Evolutionary conservation across 1,140 invertebrate species (phyloP).

Genomic region (Apis dorsata): DNA sequence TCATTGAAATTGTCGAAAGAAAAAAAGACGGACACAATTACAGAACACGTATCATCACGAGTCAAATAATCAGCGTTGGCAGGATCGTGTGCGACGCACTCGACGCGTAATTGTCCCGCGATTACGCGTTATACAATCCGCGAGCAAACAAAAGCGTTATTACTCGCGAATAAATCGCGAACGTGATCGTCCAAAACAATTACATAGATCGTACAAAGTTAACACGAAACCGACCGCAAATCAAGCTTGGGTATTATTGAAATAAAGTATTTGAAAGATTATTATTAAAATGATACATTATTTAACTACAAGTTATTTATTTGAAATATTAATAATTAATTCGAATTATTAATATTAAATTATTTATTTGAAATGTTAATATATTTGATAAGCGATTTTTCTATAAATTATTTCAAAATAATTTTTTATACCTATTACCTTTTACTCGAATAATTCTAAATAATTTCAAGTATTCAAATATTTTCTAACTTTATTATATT

Average conservation of each 20-base stretch:
- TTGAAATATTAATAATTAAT: too few species aligned
- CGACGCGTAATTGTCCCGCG: constrained; percentile 20
- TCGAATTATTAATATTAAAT: too few species aligned
- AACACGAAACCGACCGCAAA: neutral
- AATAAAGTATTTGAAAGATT: too few species aligned
- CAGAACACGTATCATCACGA: neutral
- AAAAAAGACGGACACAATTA: constrained; percentile 10
- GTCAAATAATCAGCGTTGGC: constrained; percentile 5
- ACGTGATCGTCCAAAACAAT: constrained; percentile 3
- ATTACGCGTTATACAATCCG: constrained; percentile 23
- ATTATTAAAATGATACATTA: too few species aligned
- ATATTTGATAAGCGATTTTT: too few species aligned
- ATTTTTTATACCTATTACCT: too few species aligned
- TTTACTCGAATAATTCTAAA: too few species aligned
- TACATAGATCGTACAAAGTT: neutral
- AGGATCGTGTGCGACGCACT: neutral
- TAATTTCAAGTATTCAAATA: too few species aligned
- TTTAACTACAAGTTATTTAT: too few species aligned
- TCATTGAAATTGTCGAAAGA: neutral
- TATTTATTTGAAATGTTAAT: too few species aligned
- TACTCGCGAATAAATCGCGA: neutral
- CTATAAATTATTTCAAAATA: too few species aligned
- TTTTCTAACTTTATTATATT: too few species aligned
- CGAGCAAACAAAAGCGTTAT: constrained; percentile 21
- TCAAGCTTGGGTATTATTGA: neutral